Evolutionary conservation across 1,140 invertebrate species (phyloP), one percentile per base, ranked within the genome.

Genomic region (Nilaparvata lugens): DNA sequence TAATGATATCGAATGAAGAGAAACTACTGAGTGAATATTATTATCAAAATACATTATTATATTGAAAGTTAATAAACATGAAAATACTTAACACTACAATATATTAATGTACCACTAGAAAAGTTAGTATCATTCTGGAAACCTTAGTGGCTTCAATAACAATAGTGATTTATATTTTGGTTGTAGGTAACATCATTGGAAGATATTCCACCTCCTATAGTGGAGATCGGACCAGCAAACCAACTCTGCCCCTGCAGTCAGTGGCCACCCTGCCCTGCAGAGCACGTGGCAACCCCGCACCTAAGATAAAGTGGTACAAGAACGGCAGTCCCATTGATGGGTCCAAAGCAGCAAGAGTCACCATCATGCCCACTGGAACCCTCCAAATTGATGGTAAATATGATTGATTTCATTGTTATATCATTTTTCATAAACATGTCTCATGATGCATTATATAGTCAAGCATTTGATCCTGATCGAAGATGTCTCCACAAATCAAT

Each of bases 141-240:
- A n/a, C n/a, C n/a, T n/a, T n/a, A n/a, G n/a, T n/a, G n/a, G n/a
- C n/a, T n/a, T n/a, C n/a, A n/a, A n/a, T n/a, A n/a, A n/a, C n/a
- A n/a, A n/a, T n/a, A n/a, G n/a, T n/a, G n/a, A n/a, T n/a, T n/a
- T n/a, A n/a, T n/a, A n/a, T n/a, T n/a, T n/a, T 2, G 31, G 1
- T 6, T 35, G 13, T 11, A 48, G 45, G 59, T 60, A 9, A 86
- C 83, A 64, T 87, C 86, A 66, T 82, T 83, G 74, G 85, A 87
- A 72, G 83, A 86, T 72, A 75, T 81, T 58, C 89, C 89, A 56
- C 93, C 93, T 24, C 93, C 93, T 53, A 84, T 95, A 59, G 95
- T 96, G 69, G 82, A 84, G 64, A 77, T 86, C 56, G 91, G 91
- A 5, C 91, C 93, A 25, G 85, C 87, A 64, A 95, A 95, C 76